These are phyloP conservation scores for Balaeniceps rex DNA, from an alignment of 2,113 vertebrate species.

Conservation along the genomic window DNA sequence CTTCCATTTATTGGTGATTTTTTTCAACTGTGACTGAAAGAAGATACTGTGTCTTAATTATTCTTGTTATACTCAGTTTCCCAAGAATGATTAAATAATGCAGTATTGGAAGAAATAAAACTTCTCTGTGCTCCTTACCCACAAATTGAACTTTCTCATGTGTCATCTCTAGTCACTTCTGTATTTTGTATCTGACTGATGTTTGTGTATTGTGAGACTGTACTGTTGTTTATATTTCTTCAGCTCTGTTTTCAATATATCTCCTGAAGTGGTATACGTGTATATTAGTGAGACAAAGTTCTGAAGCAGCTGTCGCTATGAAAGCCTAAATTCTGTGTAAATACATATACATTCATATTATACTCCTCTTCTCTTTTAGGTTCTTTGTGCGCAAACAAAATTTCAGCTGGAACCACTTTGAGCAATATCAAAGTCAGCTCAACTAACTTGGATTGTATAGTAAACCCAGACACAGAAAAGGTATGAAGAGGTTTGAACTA, in stretches of 20 bases:
- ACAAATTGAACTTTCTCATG: neutral
- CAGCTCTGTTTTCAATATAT: neutral
- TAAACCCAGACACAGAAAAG: constrained; percentile 63
- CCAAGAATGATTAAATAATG: neutral
- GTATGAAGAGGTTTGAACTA: constrained; percentile 57
- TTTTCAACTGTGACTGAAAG: neutral
- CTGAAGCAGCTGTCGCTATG: neutral
- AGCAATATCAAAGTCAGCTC: constrained; percentile 57
- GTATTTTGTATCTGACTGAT: neutral
- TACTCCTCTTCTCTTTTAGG: constrained; percentile 46
- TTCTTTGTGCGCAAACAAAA: neutral
- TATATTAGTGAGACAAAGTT: neutral
- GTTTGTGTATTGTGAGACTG: neutral
- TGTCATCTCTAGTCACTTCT: neutral
- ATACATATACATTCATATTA: neutral
- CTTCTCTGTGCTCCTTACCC: neutral
- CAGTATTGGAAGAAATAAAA: neutral
- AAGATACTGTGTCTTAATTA: neutral
- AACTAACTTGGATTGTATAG: constrained; percentile 40
- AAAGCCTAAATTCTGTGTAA: neutral
- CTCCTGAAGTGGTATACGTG: neutral
- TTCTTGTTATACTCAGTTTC: neutral
- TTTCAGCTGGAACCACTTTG: neutral
- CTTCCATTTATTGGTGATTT: neutral
- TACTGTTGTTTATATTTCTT: neutral